Base-by-base conservation (phyloP, 2,888 invertebrate species). In the Serrognathus titanus region DNA sequence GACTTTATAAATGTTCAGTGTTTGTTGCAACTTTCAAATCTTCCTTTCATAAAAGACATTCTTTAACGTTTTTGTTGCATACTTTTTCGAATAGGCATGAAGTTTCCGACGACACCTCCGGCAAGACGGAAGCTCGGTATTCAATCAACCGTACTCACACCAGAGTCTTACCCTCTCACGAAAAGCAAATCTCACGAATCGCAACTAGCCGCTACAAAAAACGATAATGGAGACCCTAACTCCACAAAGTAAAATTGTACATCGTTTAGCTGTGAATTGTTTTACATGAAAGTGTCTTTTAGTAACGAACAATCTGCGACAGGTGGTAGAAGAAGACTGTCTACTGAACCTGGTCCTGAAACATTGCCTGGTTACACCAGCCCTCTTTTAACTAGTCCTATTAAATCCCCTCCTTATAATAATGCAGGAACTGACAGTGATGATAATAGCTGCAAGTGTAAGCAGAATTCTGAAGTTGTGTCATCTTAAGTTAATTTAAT, bases 171-270 rank as follows among this genome's bases (percentile, higher is more conserved):
- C 71, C 87, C 91, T 9, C 82, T 95, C 65, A 92, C 90, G 58
- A 94, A 94, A 79, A 94, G 94, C 61, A 89, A 92, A 72, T 94
- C 94, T 43, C 94, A 95, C 77, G 95, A 95, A 79, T 93, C 92
- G 10, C 94, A 94, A 76, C 82, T 94, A 59, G 89, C 86, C 11
- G 88, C 85, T 51, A 83, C 84, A 72, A 80, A 83, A 69, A 80
- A 83, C 60, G 85, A 86, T 66, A 79, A 78, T 66, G 77, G 76
- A 40, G 79, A 78, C 71, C 64, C 69, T 6, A 60, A 66, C 65
- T 47, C 59, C 59, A 60, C 72, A 51, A 77, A 77, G 80, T 80
- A 68, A 53, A 55, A 41, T 12, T 38, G 38, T 8, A 39, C 12
- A 11, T 53, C 12, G 9, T 37, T 13, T 16, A 0, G 10, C 9